Base-by-base conservation (phyloP, 2,888 invertebrate species). In the Dichetophora obliterata region DNA sequence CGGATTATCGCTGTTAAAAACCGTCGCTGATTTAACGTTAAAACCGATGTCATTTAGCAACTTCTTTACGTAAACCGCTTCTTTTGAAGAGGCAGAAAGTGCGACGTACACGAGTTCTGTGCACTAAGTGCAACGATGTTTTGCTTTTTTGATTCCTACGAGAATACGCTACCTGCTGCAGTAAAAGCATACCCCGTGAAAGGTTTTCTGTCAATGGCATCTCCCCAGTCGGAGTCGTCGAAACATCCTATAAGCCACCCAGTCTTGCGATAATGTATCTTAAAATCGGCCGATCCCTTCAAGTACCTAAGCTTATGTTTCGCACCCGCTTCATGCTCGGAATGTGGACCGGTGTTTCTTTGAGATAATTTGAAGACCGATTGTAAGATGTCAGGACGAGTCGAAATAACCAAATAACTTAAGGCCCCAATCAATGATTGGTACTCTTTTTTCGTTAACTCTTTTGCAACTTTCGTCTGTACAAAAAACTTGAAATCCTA, bases 141-240 rank as follows among this genome's bases (percentile, higher is more conserved):
- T 59, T 82, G 81, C 54, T n/a, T n/a, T n/a, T n/a, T n/a, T n/a
- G n/a, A n/a, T n/a, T n/a, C n/a, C n/a, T n/a, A n/a, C n/a, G n/a
- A 79, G 63, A 80, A 66, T 37, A 79, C 77, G n/a, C 75, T 73
- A 22, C 80, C 77, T 4, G 14, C 74, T 50, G 78, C 43, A 14
- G 79, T 54, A 52, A 71, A 77, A 5, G 77, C 74, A 34, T 76
- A 79, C 31, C 80, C 80, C 5, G 71, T 70, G 48, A 78, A 79
- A 5, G 78, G 80, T 78, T 76, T 80, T 59, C 80, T 65, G 22
- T 78, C 61, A 14, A 19, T 5, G 27, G 31, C 5, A 57, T 77
- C 73, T 22, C 78, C 77, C 11, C 75, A 79, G 80, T 81, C 81
- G 50, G 81, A 80, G 6, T 79, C 81, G 71, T 81, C 81, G 2